Percentiles rank a stretch among this genome's conserved stretches.
phyloP scores from a whole-genome alignment of 2,113 vertebrate species.

The Anser brachyrhynchus region DNA sequence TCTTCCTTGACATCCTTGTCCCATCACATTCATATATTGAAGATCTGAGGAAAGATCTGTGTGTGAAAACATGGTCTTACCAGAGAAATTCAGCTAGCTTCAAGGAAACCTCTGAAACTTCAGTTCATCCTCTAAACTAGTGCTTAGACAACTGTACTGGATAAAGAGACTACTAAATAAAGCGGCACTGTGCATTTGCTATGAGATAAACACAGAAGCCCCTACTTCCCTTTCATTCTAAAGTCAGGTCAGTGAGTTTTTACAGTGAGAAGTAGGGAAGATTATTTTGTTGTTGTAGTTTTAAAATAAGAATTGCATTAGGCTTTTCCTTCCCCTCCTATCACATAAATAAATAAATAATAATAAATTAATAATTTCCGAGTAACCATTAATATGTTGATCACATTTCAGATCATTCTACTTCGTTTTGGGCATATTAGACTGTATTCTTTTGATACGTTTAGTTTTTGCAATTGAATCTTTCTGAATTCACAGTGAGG shows the following conservation, averaged over 20 bases:
- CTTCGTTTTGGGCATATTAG: conserved; percentile 10
- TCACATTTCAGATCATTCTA: neutral
- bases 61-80: neutral
- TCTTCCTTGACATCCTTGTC: neutral
- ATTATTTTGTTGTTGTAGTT: neutral
- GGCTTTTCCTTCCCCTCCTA: neutral
- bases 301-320: neutral
- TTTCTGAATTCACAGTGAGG: conserved; percentile 50
- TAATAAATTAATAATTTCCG: neutral
- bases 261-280: too few relatives aligned
- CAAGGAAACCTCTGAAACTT: neutral
- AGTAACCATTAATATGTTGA: conserved; percentile 37
- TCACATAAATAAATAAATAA: neutral
- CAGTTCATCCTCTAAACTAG: neutral
- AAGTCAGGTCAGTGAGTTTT: neutral
- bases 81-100: neutral
- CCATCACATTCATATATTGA: neutral
- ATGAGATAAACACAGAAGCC: neutral
- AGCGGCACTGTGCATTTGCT: neutral
- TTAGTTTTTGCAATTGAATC: conserved; percentile 36
- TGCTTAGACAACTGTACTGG: neutral
- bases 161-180: neutral
- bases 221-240: neutral
- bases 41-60: neutral
- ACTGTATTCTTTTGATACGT: conserved; percentile 23